phyloP scores from a whole-genome alignment of 2,113 vertebrate genomes.

The Panthera tigris region DNA sequence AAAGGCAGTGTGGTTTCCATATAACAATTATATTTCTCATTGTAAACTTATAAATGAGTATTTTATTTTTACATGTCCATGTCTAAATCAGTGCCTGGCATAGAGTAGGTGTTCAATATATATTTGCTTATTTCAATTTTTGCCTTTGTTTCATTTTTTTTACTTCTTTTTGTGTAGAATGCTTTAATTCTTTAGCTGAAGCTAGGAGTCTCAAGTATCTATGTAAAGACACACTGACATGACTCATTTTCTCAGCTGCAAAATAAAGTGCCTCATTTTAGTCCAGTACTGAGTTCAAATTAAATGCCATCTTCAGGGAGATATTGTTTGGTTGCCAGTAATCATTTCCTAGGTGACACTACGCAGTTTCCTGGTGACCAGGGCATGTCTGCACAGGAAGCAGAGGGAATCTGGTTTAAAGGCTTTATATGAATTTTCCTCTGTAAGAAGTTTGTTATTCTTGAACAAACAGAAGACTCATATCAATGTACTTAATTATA shows the following conservation, averaged over 20 bases:
- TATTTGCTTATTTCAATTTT: background rate
- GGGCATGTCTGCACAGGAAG: accelerated
- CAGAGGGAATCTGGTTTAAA: background rate
- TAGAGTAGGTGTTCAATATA: background rate
- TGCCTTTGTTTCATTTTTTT: background rate
- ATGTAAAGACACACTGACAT: background rate
- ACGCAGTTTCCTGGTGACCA: background rate
- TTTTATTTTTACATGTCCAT: background rate
- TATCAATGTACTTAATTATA: background rate
- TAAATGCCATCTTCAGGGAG: background rate
- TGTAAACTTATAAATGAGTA: background rate
- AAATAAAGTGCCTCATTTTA: background rate
- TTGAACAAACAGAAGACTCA: background rate
- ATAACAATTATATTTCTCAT: background rate
- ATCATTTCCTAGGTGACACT: background rate
- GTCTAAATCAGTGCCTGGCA: background rate
- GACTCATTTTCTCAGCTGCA: background rate
- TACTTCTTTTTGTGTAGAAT: background rate
- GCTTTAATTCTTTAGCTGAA: background rate
- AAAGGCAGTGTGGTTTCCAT: background rate
- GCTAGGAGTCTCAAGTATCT: background rate
- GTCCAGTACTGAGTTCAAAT: background rate
- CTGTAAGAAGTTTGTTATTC: background rate
- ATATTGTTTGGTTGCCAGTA: background rate
- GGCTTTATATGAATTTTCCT: background rate